phyloP scores from a whole-genome alignment of 2,888 invertebrate species.

The Pseudeuparius sepicola region DNA sequence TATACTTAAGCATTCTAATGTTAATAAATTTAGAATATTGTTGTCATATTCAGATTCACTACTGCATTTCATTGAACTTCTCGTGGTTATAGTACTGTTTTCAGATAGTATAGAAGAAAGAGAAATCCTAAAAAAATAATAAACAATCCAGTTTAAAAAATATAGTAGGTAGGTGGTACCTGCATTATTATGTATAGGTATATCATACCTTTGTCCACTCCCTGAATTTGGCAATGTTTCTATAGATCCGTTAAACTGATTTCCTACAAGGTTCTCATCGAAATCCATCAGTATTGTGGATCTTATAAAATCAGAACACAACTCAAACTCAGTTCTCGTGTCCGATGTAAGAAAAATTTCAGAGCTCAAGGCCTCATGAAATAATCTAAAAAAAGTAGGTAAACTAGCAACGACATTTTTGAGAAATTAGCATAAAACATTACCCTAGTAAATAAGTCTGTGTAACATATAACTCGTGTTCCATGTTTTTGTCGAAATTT shows the following conservation, averaged over 20 bases:
- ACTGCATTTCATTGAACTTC: constrained; percentile 14
- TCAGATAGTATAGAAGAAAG: constrained; percentile 26
- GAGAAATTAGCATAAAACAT: constrained; percentile 8
- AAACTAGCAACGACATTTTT: too few relatives aligned
- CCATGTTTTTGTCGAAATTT: constrained; percentile 28
- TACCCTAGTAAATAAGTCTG: constrained; percentile 36
- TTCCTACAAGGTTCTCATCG: constrained; percentile 26
- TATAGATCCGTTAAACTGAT: too few relatives aligned
- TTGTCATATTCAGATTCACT: constrained; percentile 22
- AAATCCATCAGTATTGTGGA: constrained; percentile 32
- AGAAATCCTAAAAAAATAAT: constrained; percentile 23
- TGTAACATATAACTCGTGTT: constrained; percentile 34
- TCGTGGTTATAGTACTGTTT: constrained; percentile 19
- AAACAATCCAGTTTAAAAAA: constrained; percentile 1
- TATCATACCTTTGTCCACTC: too few relatives aligned
- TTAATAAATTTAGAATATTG: constrained; percentile 25
- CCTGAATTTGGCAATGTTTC: too few relatives aligned
- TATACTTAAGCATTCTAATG: constrained; percentile 29
- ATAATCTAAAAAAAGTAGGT: constrained; percentile 26
- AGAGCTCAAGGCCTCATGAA: constrained; percentile 26
- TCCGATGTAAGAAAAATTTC: too few relatives aligned
- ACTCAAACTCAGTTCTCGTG: constrained; percentile 32
- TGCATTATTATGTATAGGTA: too few relatives aligned
- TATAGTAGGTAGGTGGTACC: too few relatives aligned
- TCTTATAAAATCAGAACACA: constrained; percentile 26